A percentile compares a stretch with the other conserved stretches of the same genome.
phyloP scores from a whole-genome alignment of 2,888 invertebrate genomes.

The Erebia aethiops region DNA sequence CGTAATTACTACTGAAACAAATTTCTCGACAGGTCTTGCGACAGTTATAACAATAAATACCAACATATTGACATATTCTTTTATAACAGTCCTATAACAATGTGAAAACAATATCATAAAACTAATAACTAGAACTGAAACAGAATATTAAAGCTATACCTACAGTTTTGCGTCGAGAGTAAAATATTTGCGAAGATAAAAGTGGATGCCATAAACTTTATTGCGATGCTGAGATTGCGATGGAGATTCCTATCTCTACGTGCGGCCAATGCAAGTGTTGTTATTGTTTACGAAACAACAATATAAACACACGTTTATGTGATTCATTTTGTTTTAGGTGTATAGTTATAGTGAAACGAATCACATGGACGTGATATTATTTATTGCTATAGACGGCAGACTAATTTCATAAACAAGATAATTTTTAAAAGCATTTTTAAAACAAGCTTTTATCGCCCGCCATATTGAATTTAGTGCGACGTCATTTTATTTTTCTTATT shows the following conservation, averaged over 20 bases:
- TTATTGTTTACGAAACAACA: slow-evolving; percentile 1
- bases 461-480: too few species aligned
- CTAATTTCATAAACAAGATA: too few species aligned
- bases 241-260: slow-evolving; percentile 9
- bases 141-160: not conserved
- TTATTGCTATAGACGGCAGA: not conserved
- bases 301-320: not conserved
- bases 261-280: slow-evolving; percentile 10
- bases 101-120: slow-evolving; percentile 19
- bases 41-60: too few species aligned
- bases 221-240: slow-evolving; percentile 17
- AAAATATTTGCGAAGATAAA: slow-evolving; percentile 20
- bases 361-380: not conserved
- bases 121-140: slow-evolving; percentile 15
- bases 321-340: not conserved
- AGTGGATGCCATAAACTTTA: slow-evolving; percentile 20
- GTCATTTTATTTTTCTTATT: too few species aligned
- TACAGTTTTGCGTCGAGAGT: slow-evolving; percentile 10
- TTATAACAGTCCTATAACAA: slow-evolving; percentile 10
- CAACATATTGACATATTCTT: too few species aligned
- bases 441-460: too few species aligned
- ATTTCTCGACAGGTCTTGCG: too few species aligned
- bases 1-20: too few species aligned
- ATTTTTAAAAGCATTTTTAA: too few species aligned
- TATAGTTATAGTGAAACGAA: too few species aligned